Evolutionary conservation across 2,797 vertebrate species (phyloP).

Genomic region (Buceros bicornis): DNA sequence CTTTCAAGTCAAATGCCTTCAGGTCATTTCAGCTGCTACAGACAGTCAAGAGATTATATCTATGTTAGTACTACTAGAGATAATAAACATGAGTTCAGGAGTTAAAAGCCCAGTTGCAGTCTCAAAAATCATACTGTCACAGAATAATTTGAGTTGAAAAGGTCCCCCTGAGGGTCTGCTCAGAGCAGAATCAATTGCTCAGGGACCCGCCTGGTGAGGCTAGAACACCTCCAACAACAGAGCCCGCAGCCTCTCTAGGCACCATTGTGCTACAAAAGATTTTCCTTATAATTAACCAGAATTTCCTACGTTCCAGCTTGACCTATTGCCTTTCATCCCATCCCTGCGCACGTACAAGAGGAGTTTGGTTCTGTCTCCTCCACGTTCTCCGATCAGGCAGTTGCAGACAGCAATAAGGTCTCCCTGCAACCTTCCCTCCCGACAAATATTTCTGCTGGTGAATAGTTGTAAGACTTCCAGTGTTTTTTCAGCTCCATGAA

Average conservation of each 20-base stretch:
- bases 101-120: background rate
- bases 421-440: background rate
- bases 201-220: background rate
- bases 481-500: background rate
- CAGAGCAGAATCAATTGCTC: background rate
- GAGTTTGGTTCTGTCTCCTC: background rate
- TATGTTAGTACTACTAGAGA: background rate
- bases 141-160: background rate
- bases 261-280: background rate
- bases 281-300: background rate
- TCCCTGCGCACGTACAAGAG: background rate
- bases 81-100: background rate
- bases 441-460: background rate
- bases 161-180: background rate
- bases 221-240: background rate
- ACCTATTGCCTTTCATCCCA: rapidly evolving
- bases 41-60: background rate
- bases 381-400: rapidly evolving
- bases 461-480: background rate
- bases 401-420: background rate
- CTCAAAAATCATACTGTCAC: background rate
- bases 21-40: background rate
- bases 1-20: background rate
- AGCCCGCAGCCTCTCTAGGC: background rate
- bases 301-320: background rate